These are phyloP conservation scores for Ophonus ardosiacus DNA, from an alignment of 2,888 invertebrate genomes.

Conservation along the genomic window DNA sequence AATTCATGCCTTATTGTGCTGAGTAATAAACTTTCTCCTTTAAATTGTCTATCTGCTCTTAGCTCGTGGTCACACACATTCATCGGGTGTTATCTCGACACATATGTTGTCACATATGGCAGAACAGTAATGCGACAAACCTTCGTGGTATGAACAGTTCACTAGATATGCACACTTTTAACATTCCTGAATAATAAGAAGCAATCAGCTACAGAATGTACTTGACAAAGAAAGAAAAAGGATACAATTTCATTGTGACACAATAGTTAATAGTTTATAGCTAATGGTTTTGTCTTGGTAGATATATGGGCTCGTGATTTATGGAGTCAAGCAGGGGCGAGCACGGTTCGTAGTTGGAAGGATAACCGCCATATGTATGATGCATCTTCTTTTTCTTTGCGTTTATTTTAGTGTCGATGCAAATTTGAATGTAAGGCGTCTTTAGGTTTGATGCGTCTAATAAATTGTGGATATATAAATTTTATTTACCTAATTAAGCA, in stretches of 20 bases:
- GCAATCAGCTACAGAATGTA: background rate
- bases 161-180: background rate
- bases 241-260: background rate
- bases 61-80: background rate
- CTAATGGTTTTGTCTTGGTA: too few relatives aligned
- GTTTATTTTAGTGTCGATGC: too few relatives aligned
- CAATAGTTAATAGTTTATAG: background rate
- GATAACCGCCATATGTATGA: too few relatives aligned
- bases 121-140: too few relatives aligned
- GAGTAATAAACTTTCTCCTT: constrained; percentile 8
- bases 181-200: background rate
- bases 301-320: too few relatives aligned
- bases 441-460: too few relatives aligned
- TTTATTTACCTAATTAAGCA: too few relatives aligned
- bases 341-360: too few relatives aligned
- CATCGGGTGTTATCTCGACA: background rate
- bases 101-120: background rate
- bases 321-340: too few relatives aligned
- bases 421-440: too few relatives aligned
- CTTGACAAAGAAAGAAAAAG: background rate
- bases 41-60: background rate
- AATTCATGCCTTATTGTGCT: constrained; percentile 4
- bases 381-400: too few relatives aligned
- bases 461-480: too few relatives aligned
- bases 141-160: background rate